A percentile compares a stretch with the other conserved stretches of the same genome.
These are phyloP conservation scores for Teinopalpus imperialis DNA, from an alignment of 2,888 invertebrate genomes.

Conservation along the genomic window DNA sequence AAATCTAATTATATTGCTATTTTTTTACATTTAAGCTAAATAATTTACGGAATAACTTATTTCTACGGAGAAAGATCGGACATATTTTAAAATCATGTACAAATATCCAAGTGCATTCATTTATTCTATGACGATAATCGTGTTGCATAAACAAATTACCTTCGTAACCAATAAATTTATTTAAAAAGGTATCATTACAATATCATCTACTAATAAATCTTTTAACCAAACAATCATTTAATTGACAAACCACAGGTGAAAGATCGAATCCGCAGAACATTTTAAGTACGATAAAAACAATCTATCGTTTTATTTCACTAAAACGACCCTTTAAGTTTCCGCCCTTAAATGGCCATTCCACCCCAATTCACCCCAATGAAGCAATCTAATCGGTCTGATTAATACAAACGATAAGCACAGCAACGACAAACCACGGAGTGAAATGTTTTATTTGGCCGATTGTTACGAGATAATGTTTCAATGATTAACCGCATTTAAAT, in stretches of 20 bases:
- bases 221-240: slow-evolving; percentile 15
- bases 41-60: no score
- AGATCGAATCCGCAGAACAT: slow-evolving; percentile 28
- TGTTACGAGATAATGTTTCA: slow-evolving; percentile 26
- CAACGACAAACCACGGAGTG: slow-evolving; percentile 27
- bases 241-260: slow-evolving; percentile 23
- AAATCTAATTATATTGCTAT: no score
- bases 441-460: slow-evolving; percentile 23
- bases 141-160: neutral
- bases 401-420: slow-evolving; percentile 47
- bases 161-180: neutral
- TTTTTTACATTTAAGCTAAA: no score
- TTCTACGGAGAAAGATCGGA: no score
- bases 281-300: slow-evolving; percentile 31
- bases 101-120: no score
- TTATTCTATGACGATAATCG: no score
- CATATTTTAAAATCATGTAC: no score
- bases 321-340: slow-evolving; percentile 40
- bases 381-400: slow-evolving; percentile 49
- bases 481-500: slow-evolving; percentile 16
- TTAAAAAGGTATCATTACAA: slow-evolving; percentile 1
- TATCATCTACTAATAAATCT: slow-evolving; percentile 15
- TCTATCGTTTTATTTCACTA: slow-evolving; percentile 34
- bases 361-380: slow-evolving; percentile 35
- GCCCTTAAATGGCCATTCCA: slow-evolving; percentile 35